A percentile compares a stretch with the other conserved stretches of the same genome.
Conservation (phyloP, 2,888 invertebrate species). For the Nymphalis urticae region DNA sequence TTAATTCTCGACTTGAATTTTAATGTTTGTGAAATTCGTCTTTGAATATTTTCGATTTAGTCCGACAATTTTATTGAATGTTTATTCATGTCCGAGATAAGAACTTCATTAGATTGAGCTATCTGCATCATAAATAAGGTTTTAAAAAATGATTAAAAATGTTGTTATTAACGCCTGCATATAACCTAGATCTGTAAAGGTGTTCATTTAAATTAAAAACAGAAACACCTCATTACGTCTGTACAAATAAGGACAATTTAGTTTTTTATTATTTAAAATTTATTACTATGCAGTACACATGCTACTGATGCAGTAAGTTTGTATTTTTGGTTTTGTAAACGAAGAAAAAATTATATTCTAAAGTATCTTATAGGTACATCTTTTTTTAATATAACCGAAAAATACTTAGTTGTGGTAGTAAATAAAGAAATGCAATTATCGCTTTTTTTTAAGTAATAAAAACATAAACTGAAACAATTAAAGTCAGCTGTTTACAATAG, state of each 20-base stretch:
- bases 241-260: conserved; percentile 9
- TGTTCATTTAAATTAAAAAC: conserved; percentile 23
- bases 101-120: conserved; percentile 39
- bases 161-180: conserved; percentile 16
- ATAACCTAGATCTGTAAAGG: conserved; percentile 16
- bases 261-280: neutral
- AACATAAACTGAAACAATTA: conserved; percentile 53
- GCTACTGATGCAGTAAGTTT: neutral
- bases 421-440: no score
- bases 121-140: conserved; percentile 29
- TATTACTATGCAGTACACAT: neutral
- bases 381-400: no score
- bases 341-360: no score
- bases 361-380: no score
- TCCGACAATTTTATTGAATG: conserved; percentile 38
- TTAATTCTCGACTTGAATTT: conserved; percentile 78
- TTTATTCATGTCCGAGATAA: conserved; percentile 39
- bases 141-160: conserved; percentile 42
- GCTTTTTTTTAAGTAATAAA: neutral
- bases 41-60: conserved; percentile 40
- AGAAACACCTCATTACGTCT: conserved; percentile 12
- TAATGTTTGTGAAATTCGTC: conserved; percentile 58
- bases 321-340: neutral
- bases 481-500: conserved; percentile 64
- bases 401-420: no score